phyloP scores from a whole-genome alignment of 2,113 vertebrate species.

The Pterocles orientalis region DNA sequence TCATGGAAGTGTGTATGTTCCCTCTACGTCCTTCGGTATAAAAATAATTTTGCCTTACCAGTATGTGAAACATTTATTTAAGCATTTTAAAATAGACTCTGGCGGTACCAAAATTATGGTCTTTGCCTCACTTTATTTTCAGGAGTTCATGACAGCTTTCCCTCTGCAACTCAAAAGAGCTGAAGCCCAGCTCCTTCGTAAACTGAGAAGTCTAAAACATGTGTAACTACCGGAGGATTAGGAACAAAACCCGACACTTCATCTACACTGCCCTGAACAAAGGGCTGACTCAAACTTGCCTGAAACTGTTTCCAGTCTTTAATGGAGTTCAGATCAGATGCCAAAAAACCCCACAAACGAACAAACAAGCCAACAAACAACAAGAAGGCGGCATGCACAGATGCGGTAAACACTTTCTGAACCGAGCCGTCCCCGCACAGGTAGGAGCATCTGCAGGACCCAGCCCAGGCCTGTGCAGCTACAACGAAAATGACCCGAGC shows the following conservation, averaged over 20 bases:
- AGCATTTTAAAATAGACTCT: background rate
- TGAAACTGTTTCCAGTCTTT: background rate
- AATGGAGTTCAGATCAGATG: background rate
- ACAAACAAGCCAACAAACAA: background rate
- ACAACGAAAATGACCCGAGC: fast-evolving
- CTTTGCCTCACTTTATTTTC: background rate
- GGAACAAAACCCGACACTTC: background rate
- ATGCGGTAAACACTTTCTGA: background rate
- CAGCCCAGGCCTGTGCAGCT: background rate
- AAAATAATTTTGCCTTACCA: background rate
- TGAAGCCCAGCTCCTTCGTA: background rate
- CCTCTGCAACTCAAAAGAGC: background rate
- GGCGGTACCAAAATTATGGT: background rate
- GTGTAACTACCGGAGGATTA: background rate
- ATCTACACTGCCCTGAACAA: background rate
- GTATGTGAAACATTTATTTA: background rate
- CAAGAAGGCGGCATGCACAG: background rate
- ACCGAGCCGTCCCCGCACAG: background rate
- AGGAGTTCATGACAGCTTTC: background rate
- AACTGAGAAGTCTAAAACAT: background rate
- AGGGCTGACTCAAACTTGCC: background rate
- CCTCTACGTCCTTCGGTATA: background rate
- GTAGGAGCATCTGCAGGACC: background rate
- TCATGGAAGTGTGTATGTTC: background rate
- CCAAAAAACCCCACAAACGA: background rate